Conservation (phyloP, 2,113 vertebrate species). For the Madoqua kirkii region DNA sequence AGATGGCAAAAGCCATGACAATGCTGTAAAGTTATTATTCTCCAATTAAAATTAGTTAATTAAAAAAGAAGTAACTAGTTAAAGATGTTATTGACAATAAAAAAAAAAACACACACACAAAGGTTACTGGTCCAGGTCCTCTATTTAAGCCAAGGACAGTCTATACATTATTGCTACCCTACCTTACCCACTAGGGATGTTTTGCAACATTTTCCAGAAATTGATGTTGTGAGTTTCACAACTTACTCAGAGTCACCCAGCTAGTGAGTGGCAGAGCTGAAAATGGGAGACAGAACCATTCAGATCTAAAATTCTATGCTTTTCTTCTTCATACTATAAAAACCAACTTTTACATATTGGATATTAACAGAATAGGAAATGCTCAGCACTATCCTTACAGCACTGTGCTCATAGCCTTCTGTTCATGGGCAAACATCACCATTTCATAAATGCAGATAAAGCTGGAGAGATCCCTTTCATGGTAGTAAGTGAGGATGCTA, state of each 20-base stretch:
- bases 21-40: background rate
- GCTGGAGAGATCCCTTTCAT: background rate
- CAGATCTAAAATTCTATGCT: background rate
- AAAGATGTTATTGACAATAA: background rate
- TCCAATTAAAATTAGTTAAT: background rate
- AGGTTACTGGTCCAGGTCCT: background rate
- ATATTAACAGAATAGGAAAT: background rate
- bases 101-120: background rate
- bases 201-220: constrained; percentile 22
- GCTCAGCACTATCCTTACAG: background rate
- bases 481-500: background rate
- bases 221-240: background rate
- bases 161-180: background rate
- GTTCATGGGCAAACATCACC: background rate
- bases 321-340: background rate
- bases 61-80: background rate
- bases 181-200: background rate
- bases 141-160: background rate
- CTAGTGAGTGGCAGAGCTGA: background rate
- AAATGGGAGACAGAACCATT: background rate
- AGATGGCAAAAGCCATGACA: background rate
- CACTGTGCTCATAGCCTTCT: background rate
- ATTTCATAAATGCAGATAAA: background rate
- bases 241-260: background rate
- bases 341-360: background rate